Percentiles rank a stretch among this genome's conserved stretches.
phyloP scores from a whole-genome alignment of 2,888 invertebrate genomes.

The Quadroppia sp. region DNA sequence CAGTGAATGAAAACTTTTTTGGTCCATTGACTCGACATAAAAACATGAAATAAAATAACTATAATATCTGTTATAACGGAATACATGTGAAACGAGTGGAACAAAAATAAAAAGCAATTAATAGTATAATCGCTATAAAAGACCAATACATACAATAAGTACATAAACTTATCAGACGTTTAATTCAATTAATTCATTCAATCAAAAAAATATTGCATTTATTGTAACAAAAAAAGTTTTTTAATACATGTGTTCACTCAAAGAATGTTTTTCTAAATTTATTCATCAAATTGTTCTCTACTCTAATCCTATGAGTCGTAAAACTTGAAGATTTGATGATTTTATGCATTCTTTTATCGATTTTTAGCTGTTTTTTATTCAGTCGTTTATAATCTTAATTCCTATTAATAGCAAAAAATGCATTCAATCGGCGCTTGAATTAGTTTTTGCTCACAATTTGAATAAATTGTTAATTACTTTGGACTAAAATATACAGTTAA shows the following conservation, averaged over 20 bases:
- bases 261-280: background rate
- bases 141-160: background rate
- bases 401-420: background rate
- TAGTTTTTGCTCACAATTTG: background rate
- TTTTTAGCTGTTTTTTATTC: background rate
- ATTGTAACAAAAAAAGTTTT: no score
- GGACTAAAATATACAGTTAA: background rate
- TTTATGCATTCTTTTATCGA: slow-evolving; percentile 1
- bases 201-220: no score
- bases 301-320: background rate
- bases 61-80: background rate
- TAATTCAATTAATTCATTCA: background rate
- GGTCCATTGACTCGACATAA: slow-evolving; percentile 20
- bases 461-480: slow-evolving; percentile 22
- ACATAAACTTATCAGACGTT: background rate
- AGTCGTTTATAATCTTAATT: background rate
- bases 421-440: background rate
- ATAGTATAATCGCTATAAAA: background rate
- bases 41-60: slow-evolving; percentile 27
- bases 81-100: slow-evolving; percentile 27
- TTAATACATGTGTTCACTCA: no score
- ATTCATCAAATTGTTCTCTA: background rate
- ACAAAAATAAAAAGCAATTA: slow-evolving; percentile 28
- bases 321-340: background rate
- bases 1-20: background rate